Evolutionary conservation across 2,888 invertebrate genomes (phyloP), one percentile per base, ranked within the genome.

Genomic region (Caenorhabditis sp.): DNA sequence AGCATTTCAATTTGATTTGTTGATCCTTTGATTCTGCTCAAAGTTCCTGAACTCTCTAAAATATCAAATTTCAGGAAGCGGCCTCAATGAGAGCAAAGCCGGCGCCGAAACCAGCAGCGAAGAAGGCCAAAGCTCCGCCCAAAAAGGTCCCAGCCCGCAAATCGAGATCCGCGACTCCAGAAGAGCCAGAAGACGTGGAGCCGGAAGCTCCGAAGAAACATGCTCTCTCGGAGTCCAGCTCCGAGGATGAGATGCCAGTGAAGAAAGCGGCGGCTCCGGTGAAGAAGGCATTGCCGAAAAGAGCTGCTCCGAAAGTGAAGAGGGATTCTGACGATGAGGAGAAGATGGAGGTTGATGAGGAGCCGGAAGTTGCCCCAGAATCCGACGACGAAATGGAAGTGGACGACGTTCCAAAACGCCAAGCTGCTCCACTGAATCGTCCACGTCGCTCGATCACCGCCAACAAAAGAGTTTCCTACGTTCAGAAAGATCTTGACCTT

Each of bases 361-460:
- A 2, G 35, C 2, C 47, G 3, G 19, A 47, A 47, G 26, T 6
- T 54, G 51, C 24, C 3, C 24, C 51, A 24, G 10, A 26, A 26
- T 22, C 24, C 12, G 19, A 19, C 7, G 6, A 51, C n/a, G n/a
- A n/a, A n/a, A 51, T n/a, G 24, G 8, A 31, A 31, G 31, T 31
- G 8, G 35, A 58, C n/a, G n/a, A n/a, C 6, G 22, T 41, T 12
- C 59, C 35, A 38, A 38, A 59, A 35, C 22, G 26, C 16, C 24
- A 22, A 38, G 59, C n/a, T 1, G 54, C 54, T 54, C 26, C 54
- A 26, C 35, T 35, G 19, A 10, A 12, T 35, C 72, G 80, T 5
- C 80, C 80, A 8, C 64, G 80, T 12, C 64, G 80, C 12, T 58
- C 73, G 0, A 14, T 54, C 14, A 31, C 26, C 7, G 28, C 64